A percentile compares a stretch with the other conserved stretches of the same genome.
These are phyloP conservation scores for Sebastes steindachneri DNA, from an alignment of 2,797 vertebrate species.

Conservation along the genomic window DNA sequence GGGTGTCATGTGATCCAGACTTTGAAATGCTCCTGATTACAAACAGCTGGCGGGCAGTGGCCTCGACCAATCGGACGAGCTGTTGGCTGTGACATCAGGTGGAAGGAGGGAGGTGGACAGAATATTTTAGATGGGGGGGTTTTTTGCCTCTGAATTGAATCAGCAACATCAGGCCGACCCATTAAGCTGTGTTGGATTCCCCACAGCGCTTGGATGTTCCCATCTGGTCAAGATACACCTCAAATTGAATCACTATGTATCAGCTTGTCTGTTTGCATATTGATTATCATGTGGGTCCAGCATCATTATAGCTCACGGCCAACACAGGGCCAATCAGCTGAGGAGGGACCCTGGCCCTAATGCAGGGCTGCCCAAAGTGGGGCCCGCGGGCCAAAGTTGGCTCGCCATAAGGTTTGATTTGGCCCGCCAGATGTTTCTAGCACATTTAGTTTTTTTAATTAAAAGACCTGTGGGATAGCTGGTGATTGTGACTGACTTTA, in stretches of 20 bases:
- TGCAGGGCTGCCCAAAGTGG: background rate
- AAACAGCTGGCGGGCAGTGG: conserved; percentile 67
- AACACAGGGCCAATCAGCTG: conserved; percentile 18
- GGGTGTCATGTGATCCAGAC: conserved; percentile 67
- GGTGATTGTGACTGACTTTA: no score
- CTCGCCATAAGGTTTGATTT: no score
- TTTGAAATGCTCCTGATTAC: conserved; percentile 70
- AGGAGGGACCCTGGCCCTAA: background rate
- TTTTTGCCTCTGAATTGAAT: conserved; percentile 21
- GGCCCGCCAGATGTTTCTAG: no score
- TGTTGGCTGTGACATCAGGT: conserved; percentile 53
- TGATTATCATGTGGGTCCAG: conserved; percentile 15
- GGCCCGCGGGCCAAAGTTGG: no score
- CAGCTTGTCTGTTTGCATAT: background rate
- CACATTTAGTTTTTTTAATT: no score
- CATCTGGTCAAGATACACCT: background rate
- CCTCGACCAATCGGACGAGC: conserved; percentile 38
- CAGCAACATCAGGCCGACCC: background rate
- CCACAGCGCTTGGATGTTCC: background rate
- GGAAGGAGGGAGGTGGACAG: conserved; percentile 6
- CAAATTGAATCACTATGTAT: background rate
- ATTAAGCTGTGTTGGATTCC: background rate
- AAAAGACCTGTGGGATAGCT: no score
- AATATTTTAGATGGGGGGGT: conserved; percentile 2
- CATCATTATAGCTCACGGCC: background rate